Percentiles rank a stretch among this genome's conserved stretches.
Conservation (phyloP, 2,888 invertebrate genomes). For the Heterodera filipjevi region DNA sequence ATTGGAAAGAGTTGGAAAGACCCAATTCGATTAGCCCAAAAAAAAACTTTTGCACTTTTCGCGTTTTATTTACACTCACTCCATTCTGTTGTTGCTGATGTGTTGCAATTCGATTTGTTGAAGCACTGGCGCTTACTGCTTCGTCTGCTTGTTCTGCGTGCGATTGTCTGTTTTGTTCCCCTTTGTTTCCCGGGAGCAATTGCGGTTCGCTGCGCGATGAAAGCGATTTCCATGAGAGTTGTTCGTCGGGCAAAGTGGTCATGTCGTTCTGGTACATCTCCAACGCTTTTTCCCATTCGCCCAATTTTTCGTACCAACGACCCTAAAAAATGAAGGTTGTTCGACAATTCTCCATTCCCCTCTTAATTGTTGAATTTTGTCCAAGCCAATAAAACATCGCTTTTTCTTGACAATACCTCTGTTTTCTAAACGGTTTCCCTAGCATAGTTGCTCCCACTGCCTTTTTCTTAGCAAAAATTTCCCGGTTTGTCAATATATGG, state of each 20-base stretch:
- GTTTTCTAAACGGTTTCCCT: too few species aligned
- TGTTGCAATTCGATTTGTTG: background rate
- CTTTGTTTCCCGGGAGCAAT: background rate
- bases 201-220: background rate
- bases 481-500: too few species aligned
- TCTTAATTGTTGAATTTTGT: too few species aligned
- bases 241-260: conserved; percentile 15
- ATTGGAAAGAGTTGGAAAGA: too few species aligned
- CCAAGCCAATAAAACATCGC: too few species aligned
- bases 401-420: too few species aligned
- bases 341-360: too few species aligned
- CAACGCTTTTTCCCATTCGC: conserved; percentile 96
- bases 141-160: background rate
- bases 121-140: background rate
- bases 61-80: background rate
- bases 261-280: conserved; percentile 80
- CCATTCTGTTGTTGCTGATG: background rate
- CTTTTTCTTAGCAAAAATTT: too few species aligned
- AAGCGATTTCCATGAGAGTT: background rate
- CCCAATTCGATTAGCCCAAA: background rate
- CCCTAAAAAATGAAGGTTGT: conserved; percentile 76
- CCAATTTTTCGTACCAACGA: conserved; percentile 96
- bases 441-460: too few species aligned
- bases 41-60: background rate
- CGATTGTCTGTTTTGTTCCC: background rate